Evolutionary conservation across 1,140 invertebrate genomes (phyloP).

Genomic region (Aporrectodea caliginosa): DNA sequence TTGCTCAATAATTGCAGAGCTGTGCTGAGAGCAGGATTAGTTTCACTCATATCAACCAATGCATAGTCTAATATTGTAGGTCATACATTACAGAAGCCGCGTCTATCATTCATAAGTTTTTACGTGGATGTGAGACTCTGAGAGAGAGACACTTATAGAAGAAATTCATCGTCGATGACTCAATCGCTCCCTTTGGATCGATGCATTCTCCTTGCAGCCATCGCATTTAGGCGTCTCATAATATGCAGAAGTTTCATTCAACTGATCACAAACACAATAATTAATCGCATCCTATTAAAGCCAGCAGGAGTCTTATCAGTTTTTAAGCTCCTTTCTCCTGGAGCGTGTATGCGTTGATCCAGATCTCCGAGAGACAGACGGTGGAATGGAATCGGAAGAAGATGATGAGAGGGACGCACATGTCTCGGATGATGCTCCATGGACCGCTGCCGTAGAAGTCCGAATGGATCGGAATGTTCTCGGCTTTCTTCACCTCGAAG

Average conservation of each 20-base stretch:
- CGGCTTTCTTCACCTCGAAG: constrained; percentile 77
- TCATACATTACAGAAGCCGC: too few relatives aligned
- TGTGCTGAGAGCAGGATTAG: too few relatives aligned
- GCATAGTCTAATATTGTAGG: too few relatives aligned
- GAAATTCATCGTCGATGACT: background rate
- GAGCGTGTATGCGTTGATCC: constrained; percentile 56
- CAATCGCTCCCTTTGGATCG: too few relatives aligned
- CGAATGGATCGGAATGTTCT: constrained; percentile 55
- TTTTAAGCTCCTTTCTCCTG: constrained; percentile 1
- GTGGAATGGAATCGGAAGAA: constrained; percentile 96
- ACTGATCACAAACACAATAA: background rate
- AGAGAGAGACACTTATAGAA: background rate
- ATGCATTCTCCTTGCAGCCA: too few relatives aligned
- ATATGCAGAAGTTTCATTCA: background rate
- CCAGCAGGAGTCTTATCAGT: background rate
- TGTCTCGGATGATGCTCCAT: constrained; percentile 96
- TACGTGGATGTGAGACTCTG: too few relatives aligned
- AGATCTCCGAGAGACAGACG: constrained; percentile 94
- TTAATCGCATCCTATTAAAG: background rate
- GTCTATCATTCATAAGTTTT: too few relatives aligned
- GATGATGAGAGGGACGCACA: constrained; percentile 90
- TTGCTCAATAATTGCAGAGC: too few relatives aligned
- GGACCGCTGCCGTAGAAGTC: constrained; percentile 91
- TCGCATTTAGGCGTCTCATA: too few relatives aligned
- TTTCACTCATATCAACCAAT: too few relatives aligned